Base-by-base conservation (phyloP, 2,888 invertebrate species). In the Antheraea yamamai region DNA sequence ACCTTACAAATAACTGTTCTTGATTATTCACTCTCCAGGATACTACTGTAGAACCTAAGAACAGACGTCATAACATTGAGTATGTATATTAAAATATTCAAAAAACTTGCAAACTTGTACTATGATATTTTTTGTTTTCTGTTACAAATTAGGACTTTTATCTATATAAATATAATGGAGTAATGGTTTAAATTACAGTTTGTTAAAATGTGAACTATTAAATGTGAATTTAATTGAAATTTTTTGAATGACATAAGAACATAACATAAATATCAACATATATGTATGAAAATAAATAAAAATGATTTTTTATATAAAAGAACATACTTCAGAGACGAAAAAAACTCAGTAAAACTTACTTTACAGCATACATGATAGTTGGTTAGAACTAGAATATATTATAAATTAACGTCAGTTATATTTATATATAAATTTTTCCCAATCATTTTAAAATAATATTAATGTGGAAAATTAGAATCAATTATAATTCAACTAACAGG, bases 1-100 rank as follows among this genome's bases (percentile, higher is more conserved):
- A 98, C 98, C 98, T 99, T 86, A 99, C 98, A 96, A 99, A 99
- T 89, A 99, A 96, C 91, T 98, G 98, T 93, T 99, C 99, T 93
- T 98, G 98, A 94, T 98, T 99, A 94, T 98, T 98, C 79, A 98
- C 98, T 86, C 98, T 96, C 99, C 99, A 99, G 89, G 99, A 99
- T 81, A 98, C 98, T 80, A 99, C 98, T 76, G 99, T 99, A 80
- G 99, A 98, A 92, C 99, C 99, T 99, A 92, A 78, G 47, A 30
- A 58, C 47, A 75, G 47, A 74, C 4, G 55, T 18, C n/a, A 73
- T 14, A 35, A 35, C 2, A n/a, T 73, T 52, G 23, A 26, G 20
- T 70, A 52, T 55, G 26, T 39, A 26, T 35, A 61, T n/a, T 26
- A 47, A 30, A 20, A 73, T 30, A 10, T 35, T 58, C 2, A 58